Base-by-base conservation (phyloP, 2,888 invertebrate genomes). In the Andrena minutula region DNA sequence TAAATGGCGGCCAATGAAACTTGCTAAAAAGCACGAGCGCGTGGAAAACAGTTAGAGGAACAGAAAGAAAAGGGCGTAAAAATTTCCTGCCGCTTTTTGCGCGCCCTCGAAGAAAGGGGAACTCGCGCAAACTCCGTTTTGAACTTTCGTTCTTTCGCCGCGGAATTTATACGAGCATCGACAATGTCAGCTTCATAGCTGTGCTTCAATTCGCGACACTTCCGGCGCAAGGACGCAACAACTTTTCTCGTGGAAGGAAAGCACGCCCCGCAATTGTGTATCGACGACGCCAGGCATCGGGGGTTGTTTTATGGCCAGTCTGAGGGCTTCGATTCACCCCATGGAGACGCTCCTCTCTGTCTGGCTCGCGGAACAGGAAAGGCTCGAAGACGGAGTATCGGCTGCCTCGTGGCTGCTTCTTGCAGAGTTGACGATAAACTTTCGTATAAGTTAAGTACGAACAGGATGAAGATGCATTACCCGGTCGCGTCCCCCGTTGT, bases 381-480 rank as follows among this genome's bases (percentile, higher is more conserved):
- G 32, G 72, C 53, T 58, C 35, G 69, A 68, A 72, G 71, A 82
- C 78, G 74, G 72, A 84, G 84, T 80, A 82, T 74, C 78, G 82
- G 64, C 30, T 63, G 63, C 30, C 65, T 71, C 76, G 85, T 84
- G 86, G 86, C 78, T 82, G 90, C 83, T 90, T 91, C 90, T 91
- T 89, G 90, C 85, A 84, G 86, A 92, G 89, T 92, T 89, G 91
- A 92, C 89, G 90, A 91, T 91, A 92, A 93, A 92, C 90, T 93
- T 93, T 92, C 89, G 89, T 91, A 91, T 90, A 91, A 92, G 92
- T 92, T 93, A 92, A 93, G 92, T 90, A 91, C 89, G 86, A 88
- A 86, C 87, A 82, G 88, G 92, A 92, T 90, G 90, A 92, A 92
- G 86, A 87, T 85, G 85, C 85, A 87, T 87, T 85, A 81, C 77